phyloP scores from a whole-genome alignment of 2,113 vertebrate species.

The Pachyramphus minor region DNA sequence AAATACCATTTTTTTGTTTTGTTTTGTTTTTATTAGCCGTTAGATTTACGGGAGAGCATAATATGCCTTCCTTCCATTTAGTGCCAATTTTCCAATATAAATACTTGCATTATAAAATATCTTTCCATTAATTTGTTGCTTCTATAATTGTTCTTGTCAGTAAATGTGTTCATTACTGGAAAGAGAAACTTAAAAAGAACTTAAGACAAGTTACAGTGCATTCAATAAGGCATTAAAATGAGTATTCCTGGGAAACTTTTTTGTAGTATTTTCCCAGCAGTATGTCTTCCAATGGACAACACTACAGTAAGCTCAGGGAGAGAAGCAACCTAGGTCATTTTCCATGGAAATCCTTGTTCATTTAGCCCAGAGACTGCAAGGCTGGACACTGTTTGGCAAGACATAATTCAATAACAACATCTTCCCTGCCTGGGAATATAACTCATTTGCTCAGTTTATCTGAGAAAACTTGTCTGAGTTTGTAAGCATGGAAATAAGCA shows the following conservation, averaged over 20 bases:
- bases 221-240: conserved; percentile 31
- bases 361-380: conserved; percentile 3
- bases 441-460: conserved; percentile 11
- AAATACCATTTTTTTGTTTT: background rate
- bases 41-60: background rate
- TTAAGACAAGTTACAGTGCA: background rate
- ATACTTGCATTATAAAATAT: background rate
- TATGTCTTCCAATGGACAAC: background rate
- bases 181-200: conserved; percentile 12
- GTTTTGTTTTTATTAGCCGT: background rate
- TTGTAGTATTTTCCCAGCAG: conserved; percentile 51
- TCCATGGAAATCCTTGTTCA: conserved; percentile 33
- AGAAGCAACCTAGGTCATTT: conserved; percentile 9
- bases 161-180: conserved; percentile 17
- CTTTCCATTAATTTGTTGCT: conserved; percentile 22
- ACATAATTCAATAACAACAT: conserved; percentile 3
- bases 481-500: background rate
- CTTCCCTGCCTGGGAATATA: conserved; percentile 10
- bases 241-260: conserved; percentile 39
- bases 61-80: background rate
- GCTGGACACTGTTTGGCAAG: conserved; percentile 32
- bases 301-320: background rate
- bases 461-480: background rate
- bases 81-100: conserved; percentile 41
- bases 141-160: conserved; percentile 33